Percentiles rank a stretch among this genome's conserved stretches.
phyloP scores from a whole-genome alignment of 2,113 vertebrate species.

The Austrofundulus limnaeus region DNA sequence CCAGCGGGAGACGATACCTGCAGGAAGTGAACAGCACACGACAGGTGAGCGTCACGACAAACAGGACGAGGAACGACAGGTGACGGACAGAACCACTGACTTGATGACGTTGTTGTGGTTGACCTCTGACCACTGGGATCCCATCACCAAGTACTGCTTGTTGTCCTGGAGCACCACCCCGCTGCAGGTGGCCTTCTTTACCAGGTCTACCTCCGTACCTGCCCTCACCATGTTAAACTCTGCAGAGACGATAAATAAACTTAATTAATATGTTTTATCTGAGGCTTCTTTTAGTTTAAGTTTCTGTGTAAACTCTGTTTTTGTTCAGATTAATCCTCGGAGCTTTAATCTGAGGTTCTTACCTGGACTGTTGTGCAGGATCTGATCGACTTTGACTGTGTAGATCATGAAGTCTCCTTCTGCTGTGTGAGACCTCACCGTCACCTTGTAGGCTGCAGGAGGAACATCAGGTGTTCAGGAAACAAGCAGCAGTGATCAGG shows the following conservation, averaged over 20 bases:
- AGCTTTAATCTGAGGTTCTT: background rate
- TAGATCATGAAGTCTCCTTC: conserved; percentile 88
- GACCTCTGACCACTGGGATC: conserved; percentile 77
- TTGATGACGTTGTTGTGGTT: conserved; percentile 24
- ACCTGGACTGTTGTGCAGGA: conserved; percentile 78
- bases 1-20: conserved; percentile 90
- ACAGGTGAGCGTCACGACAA: background rate
- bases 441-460: conserved; percentile 84
- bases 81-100: conserved; percentile 26
- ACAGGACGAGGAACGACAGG: background rate
- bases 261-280: no score
- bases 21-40: background rate
- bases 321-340: no score
- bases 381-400: conserved; percentile 77
- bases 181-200: conserved; percentile 85
- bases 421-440: conserved; percentile 71
- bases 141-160: conserved; percentile 87
- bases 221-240: conserved; percentile 46
- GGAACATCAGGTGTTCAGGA: no score
- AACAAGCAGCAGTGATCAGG: background rate
- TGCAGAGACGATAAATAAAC: conserved; percentile 3
- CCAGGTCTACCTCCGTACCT: conserved; percentile 79
- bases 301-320: no score
- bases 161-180: conserved; percentile 73
- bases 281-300: no score